phyloP scores from a whole-genome alignment of 2,888 invertebrate genomes.

The Eurois occulta region DNA sequence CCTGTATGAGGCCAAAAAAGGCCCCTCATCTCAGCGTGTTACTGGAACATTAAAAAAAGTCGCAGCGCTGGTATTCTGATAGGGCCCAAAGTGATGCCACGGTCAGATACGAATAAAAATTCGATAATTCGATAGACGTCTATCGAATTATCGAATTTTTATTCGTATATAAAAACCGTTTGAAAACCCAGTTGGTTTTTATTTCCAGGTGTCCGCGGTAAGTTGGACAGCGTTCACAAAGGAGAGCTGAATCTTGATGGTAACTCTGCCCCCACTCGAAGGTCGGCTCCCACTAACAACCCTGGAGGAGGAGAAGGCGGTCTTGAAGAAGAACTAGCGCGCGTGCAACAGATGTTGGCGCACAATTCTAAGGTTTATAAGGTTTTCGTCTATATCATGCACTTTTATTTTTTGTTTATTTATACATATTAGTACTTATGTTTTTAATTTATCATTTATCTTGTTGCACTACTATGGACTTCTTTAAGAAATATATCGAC shows the following conservation, averaged over 20 bases:
- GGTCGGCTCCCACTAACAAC: constrained; percentile 52
- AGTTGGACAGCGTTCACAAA: constrained; percentile 79
- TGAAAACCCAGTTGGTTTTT: background rate
- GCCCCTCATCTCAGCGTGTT: no score
- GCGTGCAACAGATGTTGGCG: constrained; percentile 96
- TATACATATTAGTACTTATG: constrained; percentile 52
- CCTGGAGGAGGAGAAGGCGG: constrained; percentile 73
- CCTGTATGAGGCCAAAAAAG: no score
- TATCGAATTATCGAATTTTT: no score
- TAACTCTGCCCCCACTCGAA: constrained; percentile 42
- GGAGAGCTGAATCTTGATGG: constrained; percentile 65
- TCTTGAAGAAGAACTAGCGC: constrained; percentile 94
- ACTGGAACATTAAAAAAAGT: no score
- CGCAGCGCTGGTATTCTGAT: no score
- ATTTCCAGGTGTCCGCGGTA: constrained; percentile 83
- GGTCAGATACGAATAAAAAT: no score
- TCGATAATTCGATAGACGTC: no score
- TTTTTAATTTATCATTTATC: constrained; percentile 13
- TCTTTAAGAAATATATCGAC: background rate
- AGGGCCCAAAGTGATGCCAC: no score
- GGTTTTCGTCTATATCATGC: constrained; percentile 91
- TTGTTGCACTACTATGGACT: constrained; percentile 23
- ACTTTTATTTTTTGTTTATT: constrained; percentile 82
- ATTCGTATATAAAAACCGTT: background rate
- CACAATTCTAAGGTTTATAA: constrained; percentile 97